Conservation (phyloP, 2,797 vertebrate species). For the Yasuhikotakia modesta region DNA sequence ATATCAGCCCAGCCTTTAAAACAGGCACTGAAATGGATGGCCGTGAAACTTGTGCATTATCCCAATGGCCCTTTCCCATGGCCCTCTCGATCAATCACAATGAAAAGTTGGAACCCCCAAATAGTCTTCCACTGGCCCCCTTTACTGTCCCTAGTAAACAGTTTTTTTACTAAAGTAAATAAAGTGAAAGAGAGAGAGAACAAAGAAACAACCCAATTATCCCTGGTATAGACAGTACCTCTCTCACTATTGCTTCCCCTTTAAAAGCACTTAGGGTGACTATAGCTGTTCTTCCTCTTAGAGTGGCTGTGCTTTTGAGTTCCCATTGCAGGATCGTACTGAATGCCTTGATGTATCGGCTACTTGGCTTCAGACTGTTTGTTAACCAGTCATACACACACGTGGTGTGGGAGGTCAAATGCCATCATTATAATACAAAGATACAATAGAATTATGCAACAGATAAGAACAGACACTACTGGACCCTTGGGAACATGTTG, state of each 20-base stretch:
- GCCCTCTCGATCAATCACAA: constrained; percentile 69
- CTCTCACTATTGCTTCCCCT: constrained; percentile 39
- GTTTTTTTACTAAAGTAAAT: constrained; percentile 63
- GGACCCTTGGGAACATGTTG: neutral
- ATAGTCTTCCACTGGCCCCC: constrained; percentile 47
- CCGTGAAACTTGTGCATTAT: constrained; percentile 62
- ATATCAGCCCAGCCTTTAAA: constrained; percentile 50
- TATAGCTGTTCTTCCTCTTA: constrained; percentile 30
- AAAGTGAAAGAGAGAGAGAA: constrained; percentile 51
- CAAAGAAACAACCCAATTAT: constrained; percentile 63
- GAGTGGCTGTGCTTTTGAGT: constrained; percentile 43
- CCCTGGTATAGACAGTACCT: constrained; percentile 50
- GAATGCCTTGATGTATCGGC: neutral
- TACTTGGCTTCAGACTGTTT: constrained; percentile 19
- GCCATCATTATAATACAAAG: neutral
- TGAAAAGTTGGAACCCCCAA: constrained; percentile 53
- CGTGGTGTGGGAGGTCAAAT: neutral
- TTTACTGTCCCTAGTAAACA: constrained; percentile 57
- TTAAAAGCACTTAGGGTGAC: constrained; percentile 40
- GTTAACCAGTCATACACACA: constrained; percentile 7
- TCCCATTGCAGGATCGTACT: constrained; percentile 40
- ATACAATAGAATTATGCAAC: constrained; percentile 13
- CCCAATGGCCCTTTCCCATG: constrained; percentile 65
- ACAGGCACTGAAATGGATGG: constrained; percentile 53
- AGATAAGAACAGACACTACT: constrained; percentile 1